These are phyloP conservation scores for Euclidia mi DNA, from an alignment of 2,888 invertebrate species.

Conservation along the genomic window DNA sequence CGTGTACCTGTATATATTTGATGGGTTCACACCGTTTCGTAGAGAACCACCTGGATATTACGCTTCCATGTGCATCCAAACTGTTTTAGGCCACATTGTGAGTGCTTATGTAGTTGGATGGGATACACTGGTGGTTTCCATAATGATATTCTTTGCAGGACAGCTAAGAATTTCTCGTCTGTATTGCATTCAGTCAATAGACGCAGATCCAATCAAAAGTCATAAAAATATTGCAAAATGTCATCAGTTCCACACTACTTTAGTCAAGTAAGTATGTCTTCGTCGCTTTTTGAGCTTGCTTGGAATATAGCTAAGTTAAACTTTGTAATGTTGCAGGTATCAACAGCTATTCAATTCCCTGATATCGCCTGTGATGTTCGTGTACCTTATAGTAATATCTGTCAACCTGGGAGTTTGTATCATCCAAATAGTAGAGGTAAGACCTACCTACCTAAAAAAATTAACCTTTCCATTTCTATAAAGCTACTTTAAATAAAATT, in stretches of 20 bases:
- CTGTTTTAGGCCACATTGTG: constrained; percentile 67
- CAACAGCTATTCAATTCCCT: constrained; percentile 68
- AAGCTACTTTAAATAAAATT: too few species aligned
- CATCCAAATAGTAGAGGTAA: constrained; percentile 72
- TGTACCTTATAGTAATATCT: constrained; percentile 73
- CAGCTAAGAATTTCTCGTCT: constrained; percentile 69
- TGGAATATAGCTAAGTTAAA: too few species aligned
- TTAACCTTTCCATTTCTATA: too few species aligned
- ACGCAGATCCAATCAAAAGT: constrained; percentile 43
- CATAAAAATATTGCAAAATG: constrained; percentile 67
- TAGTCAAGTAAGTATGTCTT: constrained; percentile 60
- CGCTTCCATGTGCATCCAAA: constrained; percentile 69
- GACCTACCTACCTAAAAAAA: too few species aligned
- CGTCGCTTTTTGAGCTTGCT: background rate
- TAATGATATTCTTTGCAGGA: constrained; percentile 79
- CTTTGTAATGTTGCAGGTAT: constrained; percentile 58
- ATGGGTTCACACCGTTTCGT: constrained; percentile 71
- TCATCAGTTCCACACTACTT: constrained; percentile 65
- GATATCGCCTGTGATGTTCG: constrained; percentile 75
- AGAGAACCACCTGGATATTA: constrained; percentile 74
- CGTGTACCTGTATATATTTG: constrained; percentile 68
- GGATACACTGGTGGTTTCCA: constrained; percentile 72
- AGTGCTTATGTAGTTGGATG: constrained; percentile 71
- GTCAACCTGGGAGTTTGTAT: constrained; percentile 77
- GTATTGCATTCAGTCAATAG: constrained; percentile 59